Base-by-base conservation (phyloP, 2,888 invertebrate genomes). In the Melanchra persicariae region DNA sequence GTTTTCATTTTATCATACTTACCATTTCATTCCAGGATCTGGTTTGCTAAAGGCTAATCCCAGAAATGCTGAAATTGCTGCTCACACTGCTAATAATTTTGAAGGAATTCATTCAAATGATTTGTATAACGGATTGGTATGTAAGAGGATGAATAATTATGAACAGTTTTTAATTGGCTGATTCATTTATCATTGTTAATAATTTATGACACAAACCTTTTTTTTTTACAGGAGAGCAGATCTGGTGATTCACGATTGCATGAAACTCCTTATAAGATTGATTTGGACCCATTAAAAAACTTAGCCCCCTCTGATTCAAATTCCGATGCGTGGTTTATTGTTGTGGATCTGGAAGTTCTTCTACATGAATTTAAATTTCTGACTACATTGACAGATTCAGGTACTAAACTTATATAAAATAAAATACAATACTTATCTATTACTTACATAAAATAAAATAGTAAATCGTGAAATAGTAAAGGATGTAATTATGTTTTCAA, bases 311-410 rank as follows among this genome's bases (percentile, higher is more conserved):
- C 79, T 10, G 62, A 81, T 69, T 73, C 76, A n/a, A 77, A 85
- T 60, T 30, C 76, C 51, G 83, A 88, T 58, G 80, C 79, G 40
- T 94, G 92, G 93, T 93, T 89, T 78, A 90, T 95, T 74, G 90
- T 93, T 10, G 88, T 90, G 12, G 95, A 94, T 79, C 85, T 87
- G 24, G 87, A 87, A 79, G 89, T 93, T 6, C 80, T 94, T 45
- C 79, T 93, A 9, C 74, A 89, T 26, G 89, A 93, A 79, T 88
- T 89, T 69, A 87, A 84, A 43, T 91, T 93, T 71, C 80, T 95
- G 43, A 89, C 83, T 66, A 84, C 84, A 34, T 72, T 94, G 40
- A 82, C 90, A 8, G 85, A 89, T 74, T 89, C 93, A 85, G 94
- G 95, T 54, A 54, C 19, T 54, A 30, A 54, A 19, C 30, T 40